Conservation (phyloP, 2,113 vertebrate genomes). For the Corythoichthys intestinalis region DNA sequence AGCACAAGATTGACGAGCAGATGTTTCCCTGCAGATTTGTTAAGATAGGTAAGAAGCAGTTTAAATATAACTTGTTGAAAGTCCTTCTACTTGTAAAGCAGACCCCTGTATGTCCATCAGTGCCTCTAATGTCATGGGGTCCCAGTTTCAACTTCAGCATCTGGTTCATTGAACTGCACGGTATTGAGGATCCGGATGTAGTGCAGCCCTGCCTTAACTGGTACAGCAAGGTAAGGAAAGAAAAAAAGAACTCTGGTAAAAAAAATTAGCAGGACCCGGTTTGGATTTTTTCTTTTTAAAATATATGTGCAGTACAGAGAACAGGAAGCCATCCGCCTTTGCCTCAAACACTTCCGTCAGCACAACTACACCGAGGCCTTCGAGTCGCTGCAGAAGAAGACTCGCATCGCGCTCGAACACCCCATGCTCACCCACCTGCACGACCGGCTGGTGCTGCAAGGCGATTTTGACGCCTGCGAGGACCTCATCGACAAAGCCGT, state of each 20-base stretch:
- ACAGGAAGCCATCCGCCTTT: slow-evolving; percentile 99
- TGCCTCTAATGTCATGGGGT: slow-evolving; percentile 98
- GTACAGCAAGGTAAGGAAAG: slow-evolving; percentile 91
- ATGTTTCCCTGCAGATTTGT: slow-evolving; percentile 99
- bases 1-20: slow-evolving; percentile 99
- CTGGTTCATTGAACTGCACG: slow-evolving; percentile 98
- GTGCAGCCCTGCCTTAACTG: slow-evolving; percentile 99
- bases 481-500: slow-evolving; percentile 98
- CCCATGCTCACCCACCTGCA: slow-evolving; percentile 97
- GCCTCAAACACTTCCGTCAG: slow-evolving; percentile 97
- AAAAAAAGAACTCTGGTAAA: neutral
- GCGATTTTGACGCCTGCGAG: slow-evolving; percentile 96
- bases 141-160: slow-evolving; percentile 99
- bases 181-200: slow-evolving; percentile 95
- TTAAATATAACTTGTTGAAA: neutral
- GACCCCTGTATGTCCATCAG: slow-evolving; percentile 55
- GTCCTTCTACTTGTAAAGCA: neutral
- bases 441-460: slow-evolving; percentile 89
- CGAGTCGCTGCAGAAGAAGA: slow-evolving; percentile 99
- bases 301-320: slow-evolving; percentile 92
- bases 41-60: slow-evolving; percentile 89
- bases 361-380: slow-evolving; percentile 99
- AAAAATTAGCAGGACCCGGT: neutral
- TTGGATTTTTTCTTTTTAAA: neutral
- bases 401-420: slow-evolving; percentile 92